phyloP scores from a whole-genome alignment of 2,888 invertebrate species.

The Chloroclystis v-ata region DNA sequence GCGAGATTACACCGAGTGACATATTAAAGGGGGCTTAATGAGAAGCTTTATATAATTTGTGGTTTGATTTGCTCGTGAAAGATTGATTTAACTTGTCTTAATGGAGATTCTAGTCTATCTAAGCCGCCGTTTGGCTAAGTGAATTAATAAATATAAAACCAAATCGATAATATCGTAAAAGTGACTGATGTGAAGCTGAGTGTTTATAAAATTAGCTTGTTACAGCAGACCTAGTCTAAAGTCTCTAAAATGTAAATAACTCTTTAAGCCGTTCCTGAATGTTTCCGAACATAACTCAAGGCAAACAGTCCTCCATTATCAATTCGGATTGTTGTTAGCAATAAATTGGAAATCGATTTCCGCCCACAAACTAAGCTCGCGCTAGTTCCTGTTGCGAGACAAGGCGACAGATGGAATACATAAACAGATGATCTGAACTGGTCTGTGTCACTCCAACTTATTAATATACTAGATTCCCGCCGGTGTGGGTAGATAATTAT shows the following conservation, averaged over 20 bases:
- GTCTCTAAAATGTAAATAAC: no score
- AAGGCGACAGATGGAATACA: conserved; percentile 12
- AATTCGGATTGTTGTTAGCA: conserved; percentile 4
- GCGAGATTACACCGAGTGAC: conserved; percentile 5
- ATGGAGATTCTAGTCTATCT: no score
- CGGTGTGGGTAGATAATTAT: no score
- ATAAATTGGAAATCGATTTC: conserved; percentile 12
- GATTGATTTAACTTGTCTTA: background rate
- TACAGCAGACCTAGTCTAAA: no score
- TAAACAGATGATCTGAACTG: conserved; percentile 13
- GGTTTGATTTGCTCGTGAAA: background rate
- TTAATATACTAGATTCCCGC: no score
- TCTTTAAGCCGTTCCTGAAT: no score
- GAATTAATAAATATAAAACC: no score
- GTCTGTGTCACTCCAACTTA: background rate
- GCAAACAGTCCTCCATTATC: conserved; percentile 1
- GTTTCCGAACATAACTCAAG: background rate
- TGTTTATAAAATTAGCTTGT: no score
- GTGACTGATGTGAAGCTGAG: no score
- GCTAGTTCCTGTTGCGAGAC: conserved; percentile 14
- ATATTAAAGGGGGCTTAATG: background rate
- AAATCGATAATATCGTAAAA: no score
- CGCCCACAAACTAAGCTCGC: conserved; percentile 10
- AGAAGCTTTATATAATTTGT: background rate
- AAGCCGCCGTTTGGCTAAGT: no score